These are phyloP conservation scores for Hapalemur alaotrensis DNA, from an alignment of 2,797 vertebrate genomes.

Conservation along the genomic window DNA sequence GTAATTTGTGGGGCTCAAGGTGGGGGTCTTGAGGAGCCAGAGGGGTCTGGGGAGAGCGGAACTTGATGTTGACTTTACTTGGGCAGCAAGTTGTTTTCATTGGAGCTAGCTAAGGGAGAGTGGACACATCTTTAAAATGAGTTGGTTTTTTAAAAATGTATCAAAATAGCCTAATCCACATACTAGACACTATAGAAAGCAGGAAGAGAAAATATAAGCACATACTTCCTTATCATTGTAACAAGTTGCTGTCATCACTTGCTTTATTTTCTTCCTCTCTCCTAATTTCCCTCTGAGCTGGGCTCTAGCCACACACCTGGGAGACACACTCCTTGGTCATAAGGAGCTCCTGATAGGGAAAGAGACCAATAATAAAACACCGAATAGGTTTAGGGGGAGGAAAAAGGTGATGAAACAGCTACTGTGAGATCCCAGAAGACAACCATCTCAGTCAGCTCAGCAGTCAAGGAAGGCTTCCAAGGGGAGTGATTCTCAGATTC, in stretches of 20 bases:
- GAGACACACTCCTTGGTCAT: neutral
- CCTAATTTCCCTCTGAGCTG: neutral
- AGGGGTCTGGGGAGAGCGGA: neutral
- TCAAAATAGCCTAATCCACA: neutral
- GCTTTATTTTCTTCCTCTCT: neutral
- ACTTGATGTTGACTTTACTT: neutral
- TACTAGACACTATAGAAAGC: slow-evolving; percentile 5
- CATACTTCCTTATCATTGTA: neutral
- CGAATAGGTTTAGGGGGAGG: neutral
- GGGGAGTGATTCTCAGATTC: neutral
- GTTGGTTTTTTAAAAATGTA: neutral
- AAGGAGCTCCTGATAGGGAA: neutral
- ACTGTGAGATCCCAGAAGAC: neutral
- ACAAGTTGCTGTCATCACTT: neutral
- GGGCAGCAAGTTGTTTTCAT: neutral
- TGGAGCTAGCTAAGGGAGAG: neutral
- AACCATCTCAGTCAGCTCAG: neutral
- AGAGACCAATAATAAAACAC: neutral
- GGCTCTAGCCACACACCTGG: neutral
- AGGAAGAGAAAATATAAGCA: neutral
- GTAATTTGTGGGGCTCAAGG: neutral
- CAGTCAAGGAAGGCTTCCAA: neutral
- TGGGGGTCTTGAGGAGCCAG: neutral
- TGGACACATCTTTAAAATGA: neutral
- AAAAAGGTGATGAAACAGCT: neutral